Evolutionary conservation across 2,888 invertebrate species (phyloP).

Genomic region (Fabriciana adippe): DNA sequence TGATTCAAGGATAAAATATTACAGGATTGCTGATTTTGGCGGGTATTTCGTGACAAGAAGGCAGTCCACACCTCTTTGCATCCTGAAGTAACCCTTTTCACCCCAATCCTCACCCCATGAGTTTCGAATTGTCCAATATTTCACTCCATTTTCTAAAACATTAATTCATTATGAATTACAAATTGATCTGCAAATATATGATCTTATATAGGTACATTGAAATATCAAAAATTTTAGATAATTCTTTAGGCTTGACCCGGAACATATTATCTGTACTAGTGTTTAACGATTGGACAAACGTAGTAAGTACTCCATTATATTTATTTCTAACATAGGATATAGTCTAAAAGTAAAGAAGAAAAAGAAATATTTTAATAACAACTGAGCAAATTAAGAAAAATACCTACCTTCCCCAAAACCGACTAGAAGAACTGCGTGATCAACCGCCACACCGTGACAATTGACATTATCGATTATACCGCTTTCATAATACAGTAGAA

Average conservation of each 20-base stretch:
- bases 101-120: constrained; percentile 89
- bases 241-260: too few relatives aligned
- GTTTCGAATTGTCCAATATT: constrained; percentile 75
- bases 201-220: too few relatives aligned
- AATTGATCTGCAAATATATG: too few relatives aligned
- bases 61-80: constrained; percentile 89
- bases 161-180: background rate
- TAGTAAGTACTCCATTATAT: too few relatives aligned
- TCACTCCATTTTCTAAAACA: constrained; percentile 31
- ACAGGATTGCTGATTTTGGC: constrained; percentile 12
- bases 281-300: too few relatives aligned
- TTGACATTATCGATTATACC: background rate
- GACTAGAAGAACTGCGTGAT: constrained; percentile 22
- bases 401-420: constrained; percentile 21
- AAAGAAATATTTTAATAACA: background rate
- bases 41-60: background rate
- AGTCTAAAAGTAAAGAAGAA: too few relatives aligned
- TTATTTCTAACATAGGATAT: too few relatives aligned
- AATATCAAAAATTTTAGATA: too few relatives aligned
- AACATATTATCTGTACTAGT: too few relatives aligned
- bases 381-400: constrained; percentile 72
- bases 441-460: background rate
- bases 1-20: background rate
- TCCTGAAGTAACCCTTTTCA: constrained; percentile 87
- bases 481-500: background rate